phyloP scores from a whole-genome alignment of 1,140 invertebrate genomes.

The Vanessa tameamea region DNA sequence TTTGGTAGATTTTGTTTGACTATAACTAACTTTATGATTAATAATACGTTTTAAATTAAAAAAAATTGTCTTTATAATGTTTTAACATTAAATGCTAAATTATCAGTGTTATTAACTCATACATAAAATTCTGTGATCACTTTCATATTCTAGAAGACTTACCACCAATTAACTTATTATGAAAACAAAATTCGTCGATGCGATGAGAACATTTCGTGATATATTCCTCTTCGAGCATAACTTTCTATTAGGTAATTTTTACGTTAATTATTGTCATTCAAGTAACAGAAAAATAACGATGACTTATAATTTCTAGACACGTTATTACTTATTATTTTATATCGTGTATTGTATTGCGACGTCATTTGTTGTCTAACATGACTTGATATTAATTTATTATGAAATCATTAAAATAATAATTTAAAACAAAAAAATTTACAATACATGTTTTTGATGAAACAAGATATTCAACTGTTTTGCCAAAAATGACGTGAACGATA shows the following conservation, averaged over 20 bases:
- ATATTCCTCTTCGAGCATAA: not conserved
- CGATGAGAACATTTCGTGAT: conserved; percentile 1
- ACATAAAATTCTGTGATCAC: not conserved
- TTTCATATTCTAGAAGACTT: not conserved
- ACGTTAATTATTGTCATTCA: conserved; percentile 13
- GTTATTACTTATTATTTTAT: not conserved
- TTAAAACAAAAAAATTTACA: no score
- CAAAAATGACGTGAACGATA: no score
- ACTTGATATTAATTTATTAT: no score
- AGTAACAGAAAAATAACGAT: conserved; percentile 10
- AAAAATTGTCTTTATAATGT: no score
- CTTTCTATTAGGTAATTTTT: conserved; percentile 9
- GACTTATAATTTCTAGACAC: conserved; percentile 15
- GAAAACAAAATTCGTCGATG: not conserved
- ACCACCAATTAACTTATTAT: not conserved
- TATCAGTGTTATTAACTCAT: not conserved
- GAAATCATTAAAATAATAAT: no score
- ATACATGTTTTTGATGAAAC: no score
- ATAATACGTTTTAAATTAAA: no score
- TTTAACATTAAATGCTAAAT: no score
- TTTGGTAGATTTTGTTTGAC: no score
- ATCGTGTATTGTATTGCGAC: not conserved
- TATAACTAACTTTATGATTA: no score
- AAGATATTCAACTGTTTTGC: no score
- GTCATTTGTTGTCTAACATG: not conserved